These are phyloP conservation scores for Aethina tumida DNA, from an alignment of 1,140 invertebrate genomes.

Conservation along the genomic window DNA sequence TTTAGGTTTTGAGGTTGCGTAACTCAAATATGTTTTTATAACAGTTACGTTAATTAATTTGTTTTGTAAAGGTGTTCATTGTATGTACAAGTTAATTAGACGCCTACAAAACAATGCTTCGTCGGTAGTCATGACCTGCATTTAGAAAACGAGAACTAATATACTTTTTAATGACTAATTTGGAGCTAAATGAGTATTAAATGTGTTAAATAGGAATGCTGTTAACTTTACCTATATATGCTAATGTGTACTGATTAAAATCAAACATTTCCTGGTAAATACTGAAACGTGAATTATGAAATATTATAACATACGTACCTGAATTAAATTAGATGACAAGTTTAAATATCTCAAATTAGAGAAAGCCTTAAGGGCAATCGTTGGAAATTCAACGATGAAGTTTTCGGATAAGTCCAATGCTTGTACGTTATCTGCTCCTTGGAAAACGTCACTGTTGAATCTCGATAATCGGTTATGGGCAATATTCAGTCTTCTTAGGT, in stretches of 20 bases:
- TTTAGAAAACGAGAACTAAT: too few species aligned
- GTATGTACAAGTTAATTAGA: too few species aligned
- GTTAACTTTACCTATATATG: too few species aligned
- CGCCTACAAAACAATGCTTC: too few species aligned
- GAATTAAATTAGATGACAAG: constrained; percentile 73
- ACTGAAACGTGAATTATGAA: neutral
- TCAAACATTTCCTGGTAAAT: neutral
- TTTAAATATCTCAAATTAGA: constrained; percentile 60
- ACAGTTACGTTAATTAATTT: too few species aligned
- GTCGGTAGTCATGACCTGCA: too few species aligned
- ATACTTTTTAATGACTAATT: too few species aligned
- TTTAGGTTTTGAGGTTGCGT: neutral
- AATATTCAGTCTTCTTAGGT: constrained; percentile 58
- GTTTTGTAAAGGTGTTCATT: too few species aligned
- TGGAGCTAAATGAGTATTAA: too few species aligned
- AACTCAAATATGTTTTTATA: neutral
- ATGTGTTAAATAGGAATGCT: too few species aligned
- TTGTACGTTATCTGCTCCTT: constrained; percentile 62
- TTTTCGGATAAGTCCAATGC: constrained; percentile 76
- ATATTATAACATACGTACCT: constrained; percentile 39
- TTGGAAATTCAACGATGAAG: constrained; percentile 71
- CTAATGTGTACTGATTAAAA: too few species aligned
- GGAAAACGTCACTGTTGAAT: constrained; percentile 73
- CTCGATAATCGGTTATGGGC: constrained; percentile 63
- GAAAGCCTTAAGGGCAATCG: constrained; percentile 60